Evolutionary conservation across 2,888 invertebrate species (phyloP).

Genomic region (Trachelus stipa): DNA sequence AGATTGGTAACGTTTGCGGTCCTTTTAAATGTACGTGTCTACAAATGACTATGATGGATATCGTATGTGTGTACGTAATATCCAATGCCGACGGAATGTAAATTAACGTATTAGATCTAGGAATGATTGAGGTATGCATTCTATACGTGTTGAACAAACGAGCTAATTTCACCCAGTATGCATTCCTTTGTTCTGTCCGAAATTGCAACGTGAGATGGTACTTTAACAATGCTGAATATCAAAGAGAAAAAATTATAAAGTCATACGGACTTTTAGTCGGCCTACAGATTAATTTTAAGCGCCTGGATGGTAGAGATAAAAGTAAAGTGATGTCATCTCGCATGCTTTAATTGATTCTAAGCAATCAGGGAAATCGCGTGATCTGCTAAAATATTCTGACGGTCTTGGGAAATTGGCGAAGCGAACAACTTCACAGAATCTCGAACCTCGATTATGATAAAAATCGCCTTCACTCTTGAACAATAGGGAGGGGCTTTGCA

Average conservation of each 20-base stretch:
- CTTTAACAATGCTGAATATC: neutral
- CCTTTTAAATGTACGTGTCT: neutral
- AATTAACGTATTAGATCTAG: neutral
- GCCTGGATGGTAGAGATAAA: no score
- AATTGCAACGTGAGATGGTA: neutral
- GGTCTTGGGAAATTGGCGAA: neutral
- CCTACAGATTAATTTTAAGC: neutral
- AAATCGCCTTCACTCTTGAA: conserved; percentile 4
- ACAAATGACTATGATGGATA: neutral
- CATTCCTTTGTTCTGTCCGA: neutral
- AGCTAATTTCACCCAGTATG: neutral
- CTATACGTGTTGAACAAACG: neutral
- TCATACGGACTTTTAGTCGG: neutral
- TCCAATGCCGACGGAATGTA: neutral
- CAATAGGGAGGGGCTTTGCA: conserved; percentile 2
- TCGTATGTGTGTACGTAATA: neutral
- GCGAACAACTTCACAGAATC: neutral
- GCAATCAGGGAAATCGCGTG: neutral
- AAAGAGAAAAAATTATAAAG: neutral
- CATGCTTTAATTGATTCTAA: neutral
- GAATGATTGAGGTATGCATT: neutral
- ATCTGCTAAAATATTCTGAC: neutral
- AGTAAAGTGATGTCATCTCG: neutral
- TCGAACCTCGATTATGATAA: conserved; percentile 16
- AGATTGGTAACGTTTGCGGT: neutral